Evolutionary conservation across 2,113 vertebrate genomes (phyloP).

Genomic region (Entosphenus tridentatus): DNA sequence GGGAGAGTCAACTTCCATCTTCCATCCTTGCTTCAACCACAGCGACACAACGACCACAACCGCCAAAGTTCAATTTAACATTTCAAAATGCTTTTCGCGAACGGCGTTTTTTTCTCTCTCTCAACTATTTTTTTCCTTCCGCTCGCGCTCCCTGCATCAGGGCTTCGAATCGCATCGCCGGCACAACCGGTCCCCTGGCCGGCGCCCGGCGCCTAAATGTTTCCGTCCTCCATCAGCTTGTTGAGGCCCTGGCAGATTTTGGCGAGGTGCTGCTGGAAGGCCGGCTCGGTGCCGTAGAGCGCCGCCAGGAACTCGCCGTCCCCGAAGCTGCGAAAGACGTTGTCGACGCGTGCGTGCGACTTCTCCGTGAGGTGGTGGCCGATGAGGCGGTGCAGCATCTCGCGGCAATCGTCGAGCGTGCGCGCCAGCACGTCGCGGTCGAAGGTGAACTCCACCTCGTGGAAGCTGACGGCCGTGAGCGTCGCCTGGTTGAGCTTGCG

Average conservation of each 20-base stretch:
- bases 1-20: no score
- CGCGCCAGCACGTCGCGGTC: conserved; percentile 33
- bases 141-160: no score
- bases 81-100: no score
- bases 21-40: no score
- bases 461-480: conserved; percentile 61
- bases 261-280: conserved; percentile 31
- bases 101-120: no score
- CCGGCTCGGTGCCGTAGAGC: conserved; percentile 42
- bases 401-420: conserved; percentile 32
- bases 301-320: conserved; percentile 33
- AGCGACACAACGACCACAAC: no score
- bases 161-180: no score
- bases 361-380: conserved; percentile 48
- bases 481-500: conserved; percentile 43
- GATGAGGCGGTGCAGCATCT: conserved; percentile 43
- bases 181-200: no score
- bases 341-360: conserved; percentile 50
- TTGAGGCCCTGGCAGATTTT: conserved; percentile 47
- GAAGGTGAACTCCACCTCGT: conserved; percentile 66
- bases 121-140: no score
- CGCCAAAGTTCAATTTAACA: no score
- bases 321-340: conserved; percentile 55
- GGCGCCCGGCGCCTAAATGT: conserved; percentile 25
- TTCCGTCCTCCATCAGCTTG: conserved; percentile 50